Evolutionary conservation across 1,140 invertebrate genomes (phyloP).

Genomic region (Bombus pascuorum): DNA sequence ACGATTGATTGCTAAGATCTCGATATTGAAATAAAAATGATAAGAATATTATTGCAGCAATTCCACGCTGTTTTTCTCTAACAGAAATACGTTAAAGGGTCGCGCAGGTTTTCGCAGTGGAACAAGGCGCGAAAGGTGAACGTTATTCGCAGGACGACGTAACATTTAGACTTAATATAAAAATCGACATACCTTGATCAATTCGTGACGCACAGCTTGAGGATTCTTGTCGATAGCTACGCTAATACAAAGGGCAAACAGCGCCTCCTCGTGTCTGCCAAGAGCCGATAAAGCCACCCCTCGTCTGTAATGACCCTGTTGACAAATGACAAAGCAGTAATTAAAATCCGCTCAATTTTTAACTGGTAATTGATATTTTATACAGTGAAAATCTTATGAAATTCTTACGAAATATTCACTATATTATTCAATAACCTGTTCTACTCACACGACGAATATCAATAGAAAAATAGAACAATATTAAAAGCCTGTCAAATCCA

Average conservation of each 20-base stretch:
- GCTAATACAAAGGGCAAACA: conserved; percentile 86
- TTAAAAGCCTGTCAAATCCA: not conserved
- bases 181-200: conserved; percentile 78
- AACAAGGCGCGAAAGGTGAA: conserved; percentile 3
- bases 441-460: too few species aligned
- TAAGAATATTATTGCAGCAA: not conserved
- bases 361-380: too few species aligned
- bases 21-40: not conserved
- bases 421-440: not conserved
- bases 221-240: conserved; percentile 84
- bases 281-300: conserved; percentile 85
- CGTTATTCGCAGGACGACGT: not conserved
- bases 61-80: not conserved
- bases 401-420: not conserved
- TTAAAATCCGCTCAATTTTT: not conserved
- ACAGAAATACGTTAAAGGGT: not conserved
- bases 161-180: not conserved
- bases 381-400: not conserved
- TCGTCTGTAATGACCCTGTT: conserved; percentile 87
- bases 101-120: not conserved
- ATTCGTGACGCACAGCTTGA: conserved; percentile 79
- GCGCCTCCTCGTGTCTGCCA: conserved; percentile 87
- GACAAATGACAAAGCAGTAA: conserved; percentile 18
- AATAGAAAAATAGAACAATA: too few species aligned
- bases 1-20: too few species aligned